Base-by-base conservation (phyloP, 2,113 vertebrate genomes). In the Takifugu bimaculatus region DNA sequence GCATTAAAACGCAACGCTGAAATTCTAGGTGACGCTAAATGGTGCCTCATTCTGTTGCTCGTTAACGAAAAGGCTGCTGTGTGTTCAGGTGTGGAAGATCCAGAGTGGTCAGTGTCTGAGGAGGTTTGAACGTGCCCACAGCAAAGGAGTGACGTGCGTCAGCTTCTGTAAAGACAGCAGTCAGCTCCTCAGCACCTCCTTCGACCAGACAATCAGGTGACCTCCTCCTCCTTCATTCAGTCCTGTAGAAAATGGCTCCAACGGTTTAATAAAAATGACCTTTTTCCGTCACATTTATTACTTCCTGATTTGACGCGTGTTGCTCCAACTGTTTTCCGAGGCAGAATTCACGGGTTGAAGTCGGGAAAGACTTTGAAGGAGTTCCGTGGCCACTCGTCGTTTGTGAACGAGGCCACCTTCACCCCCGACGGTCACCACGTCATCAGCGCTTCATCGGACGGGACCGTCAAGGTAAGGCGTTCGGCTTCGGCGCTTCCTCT, bases 121-220 rank as follows among this genome's bases (percentile, higher is more conserved):
- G 61, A 89, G 97, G 64, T 99, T 96, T 53, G 97, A 98, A 75
- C 93, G 95, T 1, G 97, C 94, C 2, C 97, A 98, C 86, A 99
- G 96, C 84, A 99, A 98, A 89, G 97, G 97, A 49, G 96, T 98
- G 32, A 99, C 97, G 0, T 98, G 97, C 57, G 78, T 97, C 39
- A 97, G 92, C 76, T 98, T 99, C 89, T 98, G 95, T 35, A 99
- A 98, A 70, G 97, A 99, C 86, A 96, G 94, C 88, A 95, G 93
- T 78, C 97, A 99, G 78, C 94, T 99, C 54, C 96, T 99, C 63
- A 98, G 96, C 55, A 95, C 97, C 60, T 94, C 97, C 45, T 98
- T 99, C 71, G 96, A 99, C 84, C 97, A 98, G 82, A 98, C 94
- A 13, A 99, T 99, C 90, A 93, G 96, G 96, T 98, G 85, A 82